Conservation (phyloP, 1,140 invertebrate genomes). For the Drosophila simulans region DNA sequence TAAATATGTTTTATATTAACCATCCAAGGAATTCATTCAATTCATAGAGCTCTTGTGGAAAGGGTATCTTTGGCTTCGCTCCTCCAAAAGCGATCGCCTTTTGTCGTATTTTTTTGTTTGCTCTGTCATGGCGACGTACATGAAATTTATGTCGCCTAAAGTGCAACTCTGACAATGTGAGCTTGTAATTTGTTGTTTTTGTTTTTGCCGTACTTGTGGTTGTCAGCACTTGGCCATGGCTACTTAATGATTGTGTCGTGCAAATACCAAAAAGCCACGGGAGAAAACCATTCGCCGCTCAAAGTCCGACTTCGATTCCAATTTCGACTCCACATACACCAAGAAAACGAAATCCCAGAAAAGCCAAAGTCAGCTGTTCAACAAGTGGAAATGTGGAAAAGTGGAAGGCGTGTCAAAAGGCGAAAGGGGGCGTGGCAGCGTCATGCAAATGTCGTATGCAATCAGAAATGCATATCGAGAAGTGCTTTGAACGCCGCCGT, state of each 20-base stretch:
- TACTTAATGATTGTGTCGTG: slow-evolving; percentile 82
- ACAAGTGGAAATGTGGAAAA: slow-evolving; percentile 24
- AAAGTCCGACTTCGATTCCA: slow-evolving; percentile 10
- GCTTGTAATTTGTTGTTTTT: slow-evolving; percentile 79
- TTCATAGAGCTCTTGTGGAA: too few species aligned
- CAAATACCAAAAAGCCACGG: slow-evolving; percentile 59
- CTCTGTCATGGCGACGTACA: slow-evolving; percentile 60
- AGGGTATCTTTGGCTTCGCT: slow-evolving; percentile 5
- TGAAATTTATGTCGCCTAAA: slow-evolving; percentile 82
- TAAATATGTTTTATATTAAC: too few species aligned
- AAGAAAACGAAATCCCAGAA: slow-evolving; percentile 19
- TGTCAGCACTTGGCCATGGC: slow-evolving; percentile 79
- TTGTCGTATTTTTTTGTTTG: slow-evolving; percentile 28
- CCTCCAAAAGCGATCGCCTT: background rate
- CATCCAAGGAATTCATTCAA: too few species aligned
- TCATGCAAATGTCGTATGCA: slow-evolving; percentile 72
- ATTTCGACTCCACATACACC: slow-evolving; percentile 24
- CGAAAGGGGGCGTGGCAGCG: slow-evolving; percentile 6
- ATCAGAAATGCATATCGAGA: slow-evolving; percentile 78
- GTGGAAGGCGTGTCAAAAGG: background rate
- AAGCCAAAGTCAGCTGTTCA: slow-evolving; percentile 37
- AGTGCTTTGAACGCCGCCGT: slow-evolving; percentile 31
- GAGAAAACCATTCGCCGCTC: slow-evolving; percentile 16
- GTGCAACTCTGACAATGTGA: slow-evolving; percentile 81
- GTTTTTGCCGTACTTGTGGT: slow-evolving; percentile 43